Base-by-base conservation (phyloP, 2,888 invertebrate species). In the Ochropleura plecta region DNA sequence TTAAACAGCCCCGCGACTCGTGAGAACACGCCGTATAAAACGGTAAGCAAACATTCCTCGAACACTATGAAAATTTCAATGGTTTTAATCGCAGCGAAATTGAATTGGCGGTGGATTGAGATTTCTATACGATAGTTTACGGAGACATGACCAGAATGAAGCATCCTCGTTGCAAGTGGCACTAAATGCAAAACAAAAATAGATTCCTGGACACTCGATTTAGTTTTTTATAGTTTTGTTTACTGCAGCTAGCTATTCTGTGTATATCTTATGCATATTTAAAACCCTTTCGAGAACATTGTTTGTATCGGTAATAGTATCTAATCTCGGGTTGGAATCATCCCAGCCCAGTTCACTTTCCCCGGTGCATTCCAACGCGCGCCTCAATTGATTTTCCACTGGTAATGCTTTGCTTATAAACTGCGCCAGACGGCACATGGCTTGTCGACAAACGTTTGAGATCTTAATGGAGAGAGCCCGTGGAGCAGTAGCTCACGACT, bases 11-110 rank as follows among this genome's bases (percentile, higher is more conserved):
- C 89, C 86, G 88, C 90, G 84, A 86, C 92, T 93, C 95, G 95
- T 95, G 95, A 95, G 95, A 95, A 94, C 92, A 91, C 82, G 86
- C 87, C 84, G 87, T 86, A 88, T 86, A 88, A 89, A 91, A 91
- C 92, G 85, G 90, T 90, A 88, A 90, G 89, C 90, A 88, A 87
- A 89, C 91, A 89, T 90, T 86, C 90, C 87, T 85, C 66, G 84
- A 71, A 86, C 88, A 86, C 78, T 84, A 76, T 75, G 83, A 88
- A 85, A 88, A 82, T 85, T 90, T 83, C 83, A 81, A 80, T 72
- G 75, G 78, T 80, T 83, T 81, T 79, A 77, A 81, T 82, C 79
- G 72, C 69, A 81, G 76, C 20, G 20, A 70, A 82, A 79, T 76
- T 78, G 71, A 80, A 86, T 83, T 83, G 60, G 42, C 65, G 53